Evolutionary conservation across 2,888 invertebrate genomes (phyloP).

Genomic region (Spilarctia lutea): DNA sequence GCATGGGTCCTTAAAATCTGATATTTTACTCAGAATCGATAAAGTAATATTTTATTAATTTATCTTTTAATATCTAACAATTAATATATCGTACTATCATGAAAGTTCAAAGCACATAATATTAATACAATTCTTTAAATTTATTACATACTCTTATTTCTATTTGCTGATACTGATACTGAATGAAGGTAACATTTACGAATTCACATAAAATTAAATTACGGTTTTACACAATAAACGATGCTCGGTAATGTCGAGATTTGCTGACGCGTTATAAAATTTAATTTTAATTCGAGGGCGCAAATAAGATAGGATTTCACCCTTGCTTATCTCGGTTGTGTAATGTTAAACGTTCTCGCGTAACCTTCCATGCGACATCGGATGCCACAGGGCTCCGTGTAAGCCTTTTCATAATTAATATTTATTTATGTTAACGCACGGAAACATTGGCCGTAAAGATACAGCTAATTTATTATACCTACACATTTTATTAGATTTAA

Average conservation of each 20-base stretch:
- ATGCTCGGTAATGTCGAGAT: conserved; percentile 64
- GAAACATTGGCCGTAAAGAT: conserved; percentile 4
- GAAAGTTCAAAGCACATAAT: conserved; percentile 29
- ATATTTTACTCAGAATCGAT: too few species aligned
- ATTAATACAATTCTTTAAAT: conserved; percentile 35
- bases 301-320: conserved; percentile 82
- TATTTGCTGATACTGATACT: conserved; percentile 46
- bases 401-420: conserved; percentile 47
- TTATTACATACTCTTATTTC: conserved; percentile 41
- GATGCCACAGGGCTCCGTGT: conserved; percentile 48
- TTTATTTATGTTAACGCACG: conserved; percentile 28
- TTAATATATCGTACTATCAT: conserved; percentile 1
- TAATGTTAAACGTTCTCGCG: conserved; percentile 59
- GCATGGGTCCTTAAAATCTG: too few species aligned
- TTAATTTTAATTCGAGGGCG: conserved; percentile 82
- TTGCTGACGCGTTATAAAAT: conserved; percentile 79
- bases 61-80: neutral
- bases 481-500: neutral
- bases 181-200: conserved; percentile 68
- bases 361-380: conserved; percentile 58
- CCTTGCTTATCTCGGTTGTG: conserved; percentile 74
- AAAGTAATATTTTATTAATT: neutral
- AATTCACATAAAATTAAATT: conserved; percentile 75
- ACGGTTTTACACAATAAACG: conserved; percentile 74
- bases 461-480: conserved; percentile 18